Conservation (phyloP, 2,113 vertebrate genomes). For the Nesogale talazaci region DNA sequence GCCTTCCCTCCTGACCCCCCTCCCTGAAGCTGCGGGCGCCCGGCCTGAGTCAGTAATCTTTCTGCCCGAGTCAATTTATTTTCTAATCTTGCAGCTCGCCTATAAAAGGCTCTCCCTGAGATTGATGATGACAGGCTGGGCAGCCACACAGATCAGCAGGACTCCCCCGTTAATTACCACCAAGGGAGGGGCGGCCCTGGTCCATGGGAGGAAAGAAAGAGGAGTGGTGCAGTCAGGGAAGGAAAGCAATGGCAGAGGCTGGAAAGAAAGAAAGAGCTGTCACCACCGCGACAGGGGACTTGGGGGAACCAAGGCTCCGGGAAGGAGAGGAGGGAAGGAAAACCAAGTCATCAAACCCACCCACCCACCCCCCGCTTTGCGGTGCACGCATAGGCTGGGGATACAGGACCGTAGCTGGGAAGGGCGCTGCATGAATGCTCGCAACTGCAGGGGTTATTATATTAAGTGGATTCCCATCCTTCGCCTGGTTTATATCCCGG, state of each 20-base stretch:
- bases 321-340: conserved; percentile 2
- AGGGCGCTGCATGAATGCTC: neutral
- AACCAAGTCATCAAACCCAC: neutral
- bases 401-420: neutral
- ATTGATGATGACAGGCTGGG: conserved; percentile 27
- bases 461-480: neutral
- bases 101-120: conserved; percentile 36
- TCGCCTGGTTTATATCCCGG: neutral
- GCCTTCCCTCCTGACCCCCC: neutral
- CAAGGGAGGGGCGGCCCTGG: neutral
- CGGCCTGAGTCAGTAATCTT: conserved; percentile 2
- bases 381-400: neutral
- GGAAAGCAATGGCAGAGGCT: neutral
- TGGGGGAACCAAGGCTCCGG: neutral
- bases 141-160: neutral
- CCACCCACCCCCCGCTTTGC: neutral
- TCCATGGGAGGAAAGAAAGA: neutral
- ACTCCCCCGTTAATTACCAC: conserved; percentile 17
- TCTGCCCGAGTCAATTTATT: conserved; percentile 33
- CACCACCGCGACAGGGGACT: neutral
- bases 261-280: neutral
- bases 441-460: neutral
- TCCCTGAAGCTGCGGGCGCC: conserved; percentile 6
- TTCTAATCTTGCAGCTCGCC: conserved; percentile 46
- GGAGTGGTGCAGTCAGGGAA: neutral